Conservation (phyloP, 1,140 invertebrate species). For the Apis dorsata region DNA sequence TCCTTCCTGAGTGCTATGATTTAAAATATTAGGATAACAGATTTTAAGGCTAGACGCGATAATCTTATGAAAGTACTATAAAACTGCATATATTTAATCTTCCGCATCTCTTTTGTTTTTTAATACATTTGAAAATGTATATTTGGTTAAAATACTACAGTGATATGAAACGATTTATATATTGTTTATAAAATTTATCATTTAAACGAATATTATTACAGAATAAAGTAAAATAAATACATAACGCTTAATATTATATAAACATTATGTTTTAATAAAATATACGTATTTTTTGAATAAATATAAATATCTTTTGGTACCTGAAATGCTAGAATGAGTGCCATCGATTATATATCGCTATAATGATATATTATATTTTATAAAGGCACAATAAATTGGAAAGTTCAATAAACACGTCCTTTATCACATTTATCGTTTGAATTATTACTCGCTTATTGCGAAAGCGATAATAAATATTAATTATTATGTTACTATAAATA, state of each 20-base stretch:
- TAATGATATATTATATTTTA: neutral
- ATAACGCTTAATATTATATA: neutral
- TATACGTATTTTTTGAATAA: slow-evolving; percentile 8
- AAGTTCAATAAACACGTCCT: slow-evolving; percentile 9
- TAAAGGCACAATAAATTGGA: neutral
- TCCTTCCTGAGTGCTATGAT: too few species aligned
- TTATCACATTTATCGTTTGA: neutral
- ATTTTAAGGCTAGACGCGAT: neutral
- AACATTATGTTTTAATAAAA: neutral
- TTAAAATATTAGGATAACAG: neutral
- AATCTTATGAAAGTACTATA: neutral
- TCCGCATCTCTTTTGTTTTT: neutral
- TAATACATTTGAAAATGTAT: neutral
- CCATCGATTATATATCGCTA: neutral
- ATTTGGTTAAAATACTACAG: neutral
- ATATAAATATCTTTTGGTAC: neutral
- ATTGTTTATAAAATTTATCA: slow-evolving; percentile 10
- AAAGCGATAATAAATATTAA: neutral
- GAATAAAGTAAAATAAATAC: neutral
- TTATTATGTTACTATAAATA: slow-evolving; percentile 30
- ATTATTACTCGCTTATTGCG: neutral
- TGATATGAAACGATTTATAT: neutral
- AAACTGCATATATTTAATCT: neutral
- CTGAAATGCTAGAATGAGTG: neutral
- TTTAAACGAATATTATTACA: neutral